Evolutionary conservation across 2,888 invertebrate species (phyloP).

Genomic region (Proisotoma minuta): DNA sequence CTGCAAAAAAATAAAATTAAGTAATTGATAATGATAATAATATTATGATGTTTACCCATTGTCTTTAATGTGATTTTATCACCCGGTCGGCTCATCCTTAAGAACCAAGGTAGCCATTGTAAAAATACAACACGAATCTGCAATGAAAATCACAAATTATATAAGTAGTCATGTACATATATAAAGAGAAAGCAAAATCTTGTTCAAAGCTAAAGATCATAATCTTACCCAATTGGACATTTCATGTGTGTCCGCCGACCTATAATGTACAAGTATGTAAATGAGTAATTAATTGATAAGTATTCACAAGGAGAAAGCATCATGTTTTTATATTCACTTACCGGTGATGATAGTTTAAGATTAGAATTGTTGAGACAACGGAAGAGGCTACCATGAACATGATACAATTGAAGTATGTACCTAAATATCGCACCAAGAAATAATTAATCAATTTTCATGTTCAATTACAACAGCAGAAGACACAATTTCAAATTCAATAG

Average conservation of each 20-base stretch:
- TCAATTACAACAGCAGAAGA: too few species aligned
- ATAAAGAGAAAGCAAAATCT: not conserved
- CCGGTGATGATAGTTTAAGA: constrained; percentile 97
- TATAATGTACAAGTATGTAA: too few species aligned
- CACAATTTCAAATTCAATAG: not conserved
- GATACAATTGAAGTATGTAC: constrained; percentile 98
- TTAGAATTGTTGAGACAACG: constrained; percentile 94
- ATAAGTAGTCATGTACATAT: not conserved
- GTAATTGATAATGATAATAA: not conserved
- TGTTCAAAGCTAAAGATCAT: constrained; percentile 47
- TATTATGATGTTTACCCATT: constrained; percentile 33
- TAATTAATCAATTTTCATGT: constrained; percentile 6
- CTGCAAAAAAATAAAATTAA: not conserved
- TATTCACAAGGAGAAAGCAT: too few species aligned
- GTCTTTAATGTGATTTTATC: constrained; percentile 51
- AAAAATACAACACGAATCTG: constrained; percentile 88
- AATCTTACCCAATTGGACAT: constrained; percentile 97
- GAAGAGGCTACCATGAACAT: constrained; percentile 99
- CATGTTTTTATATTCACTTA: too few species aligned
- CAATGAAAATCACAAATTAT: constrained; percentile 28
- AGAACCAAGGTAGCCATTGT: constrained; percentile 93
- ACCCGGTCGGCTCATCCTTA: constrained; percentile 82
- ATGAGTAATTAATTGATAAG: too few species aligned
- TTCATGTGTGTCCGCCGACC: constrained; percentile 90
- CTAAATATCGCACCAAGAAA: constrained; percentile 52